Evolutionary conservation across 2,113 vertebrate species (phyloP).

Genomic region (Engraulis encrasicolus): DNA sequence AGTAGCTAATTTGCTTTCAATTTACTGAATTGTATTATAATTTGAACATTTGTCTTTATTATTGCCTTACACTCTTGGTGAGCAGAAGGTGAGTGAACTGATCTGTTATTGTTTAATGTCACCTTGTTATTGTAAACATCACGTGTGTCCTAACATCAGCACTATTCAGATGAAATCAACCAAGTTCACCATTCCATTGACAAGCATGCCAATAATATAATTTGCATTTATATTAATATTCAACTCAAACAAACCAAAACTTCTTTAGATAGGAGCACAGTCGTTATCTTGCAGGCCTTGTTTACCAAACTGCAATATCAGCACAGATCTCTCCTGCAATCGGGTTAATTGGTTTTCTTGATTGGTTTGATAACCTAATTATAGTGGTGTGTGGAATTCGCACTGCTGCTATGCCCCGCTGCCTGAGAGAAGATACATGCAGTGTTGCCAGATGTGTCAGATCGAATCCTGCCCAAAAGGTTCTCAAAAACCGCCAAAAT

Average conservation of each 20-base stretch:
- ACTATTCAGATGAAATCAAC: not conserved
- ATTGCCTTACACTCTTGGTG: constrained; percentile 52
- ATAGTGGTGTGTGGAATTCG: no score
- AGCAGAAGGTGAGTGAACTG: constrained; percentile 68
- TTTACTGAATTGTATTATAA: constrained; percentile 25
- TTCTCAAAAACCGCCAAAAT: no score
- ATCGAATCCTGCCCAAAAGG: no score
- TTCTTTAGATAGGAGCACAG: not conserved
- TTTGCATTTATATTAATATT: not conserved
- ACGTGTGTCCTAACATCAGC: not conserved
- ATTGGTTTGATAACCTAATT: not conserved
- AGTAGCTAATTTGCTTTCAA: constrained; percentile 32
- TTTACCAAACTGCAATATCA: not conserved
- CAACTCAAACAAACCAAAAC: not conserved
- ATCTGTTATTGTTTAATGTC: not conserved
- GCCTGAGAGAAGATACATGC: not conserved
- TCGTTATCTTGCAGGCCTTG: not conserved
- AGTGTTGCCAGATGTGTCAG: no score
- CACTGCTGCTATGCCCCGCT: not conserved
- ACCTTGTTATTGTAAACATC: not conserved
- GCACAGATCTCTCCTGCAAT: not conserved
- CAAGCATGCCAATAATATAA: not conserved
- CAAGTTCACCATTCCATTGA: not conserved
- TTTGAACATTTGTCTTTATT: constrained; percentile 42
- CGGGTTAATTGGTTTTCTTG: not conserved